Evolutionary conservation across 2,797 vertebrate genomes (phyloP), one percentile per base, ranked within the genome.

Genomic region (Allobates femoralis): DNA sequence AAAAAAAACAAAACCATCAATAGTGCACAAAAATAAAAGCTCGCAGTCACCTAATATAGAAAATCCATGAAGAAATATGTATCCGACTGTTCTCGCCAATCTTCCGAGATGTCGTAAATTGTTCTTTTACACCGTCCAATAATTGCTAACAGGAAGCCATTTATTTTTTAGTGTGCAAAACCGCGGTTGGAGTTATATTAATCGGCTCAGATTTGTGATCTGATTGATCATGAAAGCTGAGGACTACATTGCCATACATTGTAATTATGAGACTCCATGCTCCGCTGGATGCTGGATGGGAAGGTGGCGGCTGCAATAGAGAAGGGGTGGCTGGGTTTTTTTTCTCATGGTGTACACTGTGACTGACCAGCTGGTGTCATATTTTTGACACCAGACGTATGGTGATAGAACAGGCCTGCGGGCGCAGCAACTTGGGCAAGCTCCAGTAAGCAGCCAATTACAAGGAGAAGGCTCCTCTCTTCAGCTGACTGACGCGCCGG

Each of bases 351-450:
- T 91, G 92, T 73, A 77, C 88, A 86, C 87, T 80, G 86, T 73
- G 90, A 94, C 90, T 89, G 93, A 93, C 93, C 94, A 93, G 94
- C 93, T 94, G 94, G 92, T 90, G 88, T 88, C 93, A 93, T 91
- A 90, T 90, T 91, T 91, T 87, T 93, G 93, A 95, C 94, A 94
- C 92, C 90, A 91, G 93, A 92, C 93, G 92, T 92, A 94, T 90
- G 94, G 94, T 90, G 89, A 77, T 80, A 91, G 92, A 90, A 88
- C 89, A 91, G 92, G 93, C 93, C 93, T 85, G 89, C 26, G 94
- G 93, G 92, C 89, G 86, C 89, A 67, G 89, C 86, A 32, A 91
- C 90, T 87, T 90, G 84, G 92, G 91, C 0, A 89, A 92, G 93
- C 92, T 93, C 90, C 91, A 92, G 90, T 85, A 89, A 94, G 93